A percentile compares a stretch with the other conserved stretches of the same genome.
Conservation (phyloP, 2,888 invertebrate genomes). For the Tethea ocularis region DNA sequence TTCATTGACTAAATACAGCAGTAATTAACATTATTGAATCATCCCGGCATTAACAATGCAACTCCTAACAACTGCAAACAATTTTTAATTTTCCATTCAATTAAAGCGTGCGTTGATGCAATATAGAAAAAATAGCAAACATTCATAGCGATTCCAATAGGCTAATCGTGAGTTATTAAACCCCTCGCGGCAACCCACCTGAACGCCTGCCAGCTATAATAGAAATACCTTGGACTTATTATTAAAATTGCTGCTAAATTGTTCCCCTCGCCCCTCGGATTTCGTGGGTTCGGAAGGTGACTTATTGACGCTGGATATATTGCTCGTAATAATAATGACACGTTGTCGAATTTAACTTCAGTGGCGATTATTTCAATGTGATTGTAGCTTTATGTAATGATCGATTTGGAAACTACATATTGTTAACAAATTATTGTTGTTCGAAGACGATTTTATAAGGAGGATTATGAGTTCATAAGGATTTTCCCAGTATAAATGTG, state of each 20-base stretch:
- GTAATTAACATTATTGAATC: conserved; percentile 17
- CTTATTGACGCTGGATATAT: conserved; percentile 49
- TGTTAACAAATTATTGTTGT: neutral
- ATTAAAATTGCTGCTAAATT: conserved; percentile 85
- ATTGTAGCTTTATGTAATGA: neutral
- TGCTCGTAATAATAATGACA: conserved; percentile 48
- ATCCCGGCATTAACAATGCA: conserved; percentile 13
- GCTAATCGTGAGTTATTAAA: conserved; percentile 83
- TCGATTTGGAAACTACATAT: neutral
- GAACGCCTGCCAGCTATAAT: conserved; percentile 81
- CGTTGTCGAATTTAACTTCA: conserved; percentile 32
- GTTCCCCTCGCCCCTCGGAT: conserved; percentile 77
- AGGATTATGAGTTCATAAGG: neutral
- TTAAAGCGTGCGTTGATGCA: conserved; percentile 58
- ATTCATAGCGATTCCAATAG: conserved; percentile 82
- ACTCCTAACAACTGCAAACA: conserved; percentile 53
- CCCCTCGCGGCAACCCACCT: conserved; percentile 77
- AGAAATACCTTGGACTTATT: conserved; percentile 84
- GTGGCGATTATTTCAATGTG: conserved; percentile 10
- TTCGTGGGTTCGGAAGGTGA: conserved; percentile 69
- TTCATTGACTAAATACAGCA: neutral
- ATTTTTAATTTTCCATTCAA: conserved; percentile 67
- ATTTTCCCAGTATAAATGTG: neutral
- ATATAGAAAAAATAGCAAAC: conserved; percentile 83
- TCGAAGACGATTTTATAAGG: neutral